These are phyloP conservation scores for Geodia barretti DNA, from an alignment of 37 sponge, comb jelly and placozoan genomes.

Conservation along the genomic window DNA sequence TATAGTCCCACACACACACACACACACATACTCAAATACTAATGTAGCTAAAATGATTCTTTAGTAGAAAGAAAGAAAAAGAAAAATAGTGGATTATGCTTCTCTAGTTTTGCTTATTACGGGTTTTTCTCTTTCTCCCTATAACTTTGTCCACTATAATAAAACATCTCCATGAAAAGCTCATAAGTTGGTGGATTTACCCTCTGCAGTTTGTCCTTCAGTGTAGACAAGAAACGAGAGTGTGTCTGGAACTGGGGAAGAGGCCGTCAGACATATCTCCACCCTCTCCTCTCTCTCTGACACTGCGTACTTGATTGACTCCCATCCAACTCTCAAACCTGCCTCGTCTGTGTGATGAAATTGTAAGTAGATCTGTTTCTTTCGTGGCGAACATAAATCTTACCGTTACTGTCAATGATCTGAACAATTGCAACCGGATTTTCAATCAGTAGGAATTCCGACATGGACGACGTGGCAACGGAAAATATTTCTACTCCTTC, in stretches of 20 bases:
- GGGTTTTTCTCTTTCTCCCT: no score
- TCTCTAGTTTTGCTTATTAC: no score
- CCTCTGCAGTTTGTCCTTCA: not conserved
- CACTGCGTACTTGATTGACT: not conserved
- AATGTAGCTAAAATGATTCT: no score
- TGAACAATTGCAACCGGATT: not conserved
- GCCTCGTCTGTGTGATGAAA: not conserved
- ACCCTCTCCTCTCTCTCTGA: not conserved
- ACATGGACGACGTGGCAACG: not conserved
- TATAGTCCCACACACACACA: not conserved
- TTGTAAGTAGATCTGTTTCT: not conserved
- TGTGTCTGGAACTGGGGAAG: not conserved
- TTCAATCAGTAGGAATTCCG: not conserved
- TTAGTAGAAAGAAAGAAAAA: no score
- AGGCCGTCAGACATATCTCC: not conserved
- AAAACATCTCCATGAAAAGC: no score
- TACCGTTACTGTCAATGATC: not conserved
- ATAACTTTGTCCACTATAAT: no score
- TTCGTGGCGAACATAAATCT: not conserved
- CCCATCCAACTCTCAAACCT: not conserved
- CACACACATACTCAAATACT: not conserved
- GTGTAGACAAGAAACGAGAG: not conserved
- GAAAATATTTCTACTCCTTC: not conserved
- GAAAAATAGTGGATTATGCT: no score
- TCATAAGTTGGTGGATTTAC: no score